Conservation (phyloP, 1,140 invertebrate species). For the Paraescarpia echinospica region DNA sequence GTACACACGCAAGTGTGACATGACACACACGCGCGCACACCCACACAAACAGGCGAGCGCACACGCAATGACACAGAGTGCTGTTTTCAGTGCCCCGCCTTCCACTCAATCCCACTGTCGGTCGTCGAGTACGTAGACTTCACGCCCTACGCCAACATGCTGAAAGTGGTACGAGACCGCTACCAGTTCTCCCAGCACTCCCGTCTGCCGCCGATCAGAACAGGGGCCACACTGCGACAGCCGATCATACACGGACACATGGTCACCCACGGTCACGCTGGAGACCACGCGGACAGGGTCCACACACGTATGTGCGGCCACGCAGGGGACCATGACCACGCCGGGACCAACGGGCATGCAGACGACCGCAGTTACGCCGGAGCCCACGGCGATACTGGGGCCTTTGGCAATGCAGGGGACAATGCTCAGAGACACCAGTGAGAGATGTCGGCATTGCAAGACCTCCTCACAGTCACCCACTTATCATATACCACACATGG, state of each 20-base stretch:
- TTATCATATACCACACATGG: background rate
- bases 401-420: background rate
- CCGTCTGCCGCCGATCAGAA: background rate
- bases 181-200: background rate
- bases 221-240: background rate
- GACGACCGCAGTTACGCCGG: background rate
- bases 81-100: background rate
- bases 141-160: background rate
- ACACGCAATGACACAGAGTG: background rate
- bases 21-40: background rate
- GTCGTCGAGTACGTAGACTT: background rate
- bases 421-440: background rate
- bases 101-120: background rate
- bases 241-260: background rate
- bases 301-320: background rate
- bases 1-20: no score
- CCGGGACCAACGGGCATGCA: no score
- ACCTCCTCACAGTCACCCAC: background rate
- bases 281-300: background rate
- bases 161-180: background rate
- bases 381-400: background rate
- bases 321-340: background rate
- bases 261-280: background rate
- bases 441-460: background rate
- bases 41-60: background rate